These are phyloP conservation scores for Agrilus planipennis DNA, from an alignment of 1,140 invertebrate genomes.

Conservation along the genomic window DNA sequence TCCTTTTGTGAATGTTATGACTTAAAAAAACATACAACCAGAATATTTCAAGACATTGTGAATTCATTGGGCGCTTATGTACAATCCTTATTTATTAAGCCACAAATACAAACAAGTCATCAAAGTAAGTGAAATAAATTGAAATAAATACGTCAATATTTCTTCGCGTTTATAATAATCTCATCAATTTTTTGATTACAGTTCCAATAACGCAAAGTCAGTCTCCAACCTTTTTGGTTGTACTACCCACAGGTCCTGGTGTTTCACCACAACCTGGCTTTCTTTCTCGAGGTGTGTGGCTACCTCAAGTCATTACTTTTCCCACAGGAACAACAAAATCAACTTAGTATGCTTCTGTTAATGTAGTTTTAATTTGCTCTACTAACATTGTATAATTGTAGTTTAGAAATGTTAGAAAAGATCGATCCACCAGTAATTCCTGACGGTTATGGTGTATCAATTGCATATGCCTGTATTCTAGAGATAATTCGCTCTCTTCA, in stretches of 20 bases:
- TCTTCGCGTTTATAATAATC: too few species aligned
- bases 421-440: conserved; percentile 84
- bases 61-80: conserved; percentile 90
- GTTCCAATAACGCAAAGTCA: conserved; percentile 41
- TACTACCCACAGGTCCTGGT: conserved; percentile 59
- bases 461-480: conserved; percentile 84
- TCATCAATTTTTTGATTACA: too few species aligned
- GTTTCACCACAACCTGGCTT: conserved; percentile 84
- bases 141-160: too few species aligned
- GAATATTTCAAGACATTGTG: conserved; percentile 91
- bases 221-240: conserved; percentile 52
- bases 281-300: conserved; percentile 81
- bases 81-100: conserved; percentile 81
- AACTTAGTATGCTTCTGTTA: conserved; percentile 72
- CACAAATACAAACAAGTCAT: conserved; percentile 38
- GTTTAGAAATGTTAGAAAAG: conserved; percentile 91
- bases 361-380: neutral
- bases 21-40: conserved; percentile 83
- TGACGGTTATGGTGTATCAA: conserved; percentile 90
- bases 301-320: conserved; percentile 75
- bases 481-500: conserved; percentile 77
- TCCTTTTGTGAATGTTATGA: conserved; percentile 93
- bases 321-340: conserved; percentile 77
- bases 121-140: conserved; percentile 25
- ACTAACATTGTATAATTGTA: conserved; percentile 40